phyloP scores from a whole-genome alignment of 2,797 vertebrate species.

The Miichthys miiuy region DNA sequence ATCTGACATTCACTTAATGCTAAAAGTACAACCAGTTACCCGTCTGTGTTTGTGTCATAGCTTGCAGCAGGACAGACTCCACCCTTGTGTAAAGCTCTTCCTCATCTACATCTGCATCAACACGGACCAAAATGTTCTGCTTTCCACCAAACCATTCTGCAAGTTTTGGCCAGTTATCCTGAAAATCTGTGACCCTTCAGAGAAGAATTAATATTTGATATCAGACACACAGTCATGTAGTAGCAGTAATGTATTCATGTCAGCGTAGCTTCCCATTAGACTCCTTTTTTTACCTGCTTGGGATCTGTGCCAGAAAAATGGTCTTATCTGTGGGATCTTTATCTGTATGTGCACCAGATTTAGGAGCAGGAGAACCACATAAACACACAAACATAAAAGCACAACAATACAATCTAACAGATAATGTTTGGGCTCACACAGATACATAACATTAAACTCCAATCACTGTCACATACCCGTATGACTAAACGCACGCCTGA shows the following conservation, averaged over 20 bases:
- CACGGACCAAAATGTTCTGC: conserved; percentile 86
- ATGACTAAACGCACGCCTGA: conserved; percentile 79
- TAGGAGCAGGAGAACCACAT: neutral
- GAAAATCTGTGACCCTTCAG: conserved; percentile 88
- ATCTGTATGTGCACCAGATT: conserved; percentile 19
- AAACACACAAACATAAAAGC: neutral
- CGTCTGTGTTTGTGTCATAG: conserved; percentile 75
- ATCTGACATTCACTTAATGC: neutral
- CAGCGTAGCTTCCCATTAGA: neutral
- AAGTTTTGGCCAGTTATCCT: conserved; percentile 89
- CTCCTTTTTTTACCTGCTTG: conserved; percentile 82
- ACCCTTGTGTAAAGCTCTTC: conserved; percentile 81
- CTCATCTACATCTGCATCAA: conserved; percentile 87
- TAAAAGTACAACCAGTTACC: conserved; percentile 76
- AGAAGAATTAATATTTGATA: neutral
- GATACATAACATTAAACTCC: neutral
- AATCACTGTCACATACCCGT: conserved; percentile 77
- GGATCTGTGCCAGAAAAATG: conserved; percentile 71
- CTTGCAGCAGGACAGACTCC: conserved; percentile 82
- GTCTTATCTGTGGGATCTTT: conserved; percentile 39
- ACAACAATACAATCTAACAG: neutral
- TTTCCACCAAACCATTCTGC: conserved; percentile 89
- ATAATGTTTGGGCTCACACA: neutral
- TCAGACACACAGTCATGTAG: neutral
- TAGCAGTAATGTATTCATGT: neutral